Base-by-base conservation (phyloP, 2,797 vertebrate genomes). In the Botia almorhae region DNA sequence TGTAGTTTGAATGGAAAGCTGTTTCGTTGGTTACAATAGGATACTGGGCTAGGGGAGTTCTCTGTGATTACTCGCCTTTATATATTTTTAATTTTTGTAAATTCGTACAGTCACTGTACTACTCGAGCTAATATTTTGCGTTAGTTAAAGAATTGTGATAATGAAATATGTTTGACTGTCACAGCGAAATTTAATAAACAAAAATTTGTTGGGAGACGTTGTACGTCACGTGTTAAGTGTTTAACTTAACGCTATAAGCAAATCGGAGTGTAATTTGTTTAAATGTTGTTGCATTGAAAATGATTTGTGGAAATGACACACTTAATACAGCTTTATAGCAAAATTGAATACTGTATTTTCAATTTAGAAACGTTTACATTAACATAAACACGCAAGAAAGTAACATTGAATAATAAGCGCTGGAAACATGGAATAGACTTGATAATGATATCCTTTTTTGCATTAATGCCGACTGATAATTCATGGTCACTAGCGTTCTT, bases 271-370 rank as follows among this genome's bases (percentile, higher is more conserved):
- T 69, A 29, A 29, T 29, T 29, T 39, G 16, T 60, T 3, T 43
- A 7, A 21, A 65, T 26, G 46, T 10, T 60, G 29, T 23, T 65
- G 17, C 8, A 36, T 21, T n/a, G 23, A 50, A 51, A 51, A 89
- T 81, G 76, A 46, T 65, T 75, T 56, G 69, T 68, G 69, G 53
- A 85, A 88, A 90, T 89, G 77, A 92, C 88, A 88, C 87, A 29
- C 29, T 29, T 29, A 86, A 91, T 90, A 85, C 92, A 93, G 93
- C 86, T 93, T 92, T 93, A 93, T 96, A 96, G 93, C 92, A 95
- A 96, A 97, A 96, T 90, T 83, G 93, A 96, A 96, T 95, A 96
- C 93, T 97, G 95, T 97, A 96, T 97, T 97, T 96, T 95, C 78
- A 87, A 69, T 89, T 96, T 95, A 95, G 94, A 96, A 95, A 96